A percentile compares a stretch with the other conserved stretches of the same genome.
Evolutionary conservation across 2,113 vertebrate species (phyloP).

Genomic region (Callopanchax toddi): DNA sequence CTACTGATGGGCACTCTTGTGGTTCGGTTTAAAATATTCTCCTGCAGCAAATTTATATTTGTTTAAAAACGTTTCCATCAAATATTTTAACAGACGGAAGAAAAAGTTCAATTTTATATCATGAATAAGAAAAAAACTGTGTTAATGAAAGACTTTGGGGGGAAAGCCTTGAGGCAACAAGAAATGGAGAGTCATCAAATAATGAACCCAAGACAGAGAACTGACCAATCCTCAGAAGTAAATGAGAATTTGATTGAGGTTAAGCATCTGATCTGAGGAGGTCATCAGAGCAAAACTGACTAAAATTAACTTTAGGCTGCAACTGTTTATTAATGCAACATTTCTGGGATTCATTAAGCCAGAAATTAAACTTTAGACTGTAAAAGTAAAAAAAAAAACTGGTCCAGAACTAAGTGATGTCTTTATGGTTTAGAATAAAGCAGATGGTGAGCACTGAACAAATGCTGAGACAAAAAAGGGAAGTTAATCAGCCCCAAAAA

Average conservation of each 20-base stretch:
- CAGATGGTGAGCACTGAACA: too few relatives aligned
- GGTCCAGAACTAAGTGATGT: too few relatives aligned
- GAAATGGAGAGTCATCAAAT: not conserved
- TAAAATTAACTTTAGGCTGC: too few relatives aligned
- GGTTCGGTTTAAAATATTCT: not conserved
- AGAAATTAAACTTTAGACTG: too few relatives aligned
- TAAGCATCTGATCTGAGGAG: not conserved
- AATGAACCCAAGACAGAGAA: not conserved
- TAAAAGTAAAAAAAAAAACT: too few relatives aligned
- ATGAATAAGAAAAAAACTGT: not conserved
- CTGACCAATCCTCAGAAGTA: not conserved
- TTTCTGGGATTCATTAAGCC: too few relatives aligned
- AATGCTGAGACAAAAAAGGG: too few relatives aligned
- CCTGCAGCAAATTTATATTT: not conserved
- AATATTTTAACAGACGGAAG: not conserved
- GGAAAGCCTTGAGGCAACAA: conserved; percentile 1
- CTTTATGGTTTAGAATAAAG: too few relatives aligned
- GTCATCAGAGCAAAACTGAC: too few relatives aligned
- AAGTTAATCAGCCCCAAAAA: too few relatives aligned
- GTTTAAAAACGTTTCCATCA: not conserved
- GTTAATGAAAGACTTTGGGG: conserved; percentile 2
- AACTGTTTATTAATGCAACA: too few relatives aligned
- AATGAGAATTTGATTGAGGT: conserved; percentile 12
- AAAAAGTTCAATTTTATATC: not conserved
- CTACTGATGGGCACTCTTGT: not conserved